Percentiles rank a stretch among this genome's conserved stretches.
Conservation (phyloP, 1,140 invertebrate genomes). For the Stratiolaelaps scimitus region DNA sequence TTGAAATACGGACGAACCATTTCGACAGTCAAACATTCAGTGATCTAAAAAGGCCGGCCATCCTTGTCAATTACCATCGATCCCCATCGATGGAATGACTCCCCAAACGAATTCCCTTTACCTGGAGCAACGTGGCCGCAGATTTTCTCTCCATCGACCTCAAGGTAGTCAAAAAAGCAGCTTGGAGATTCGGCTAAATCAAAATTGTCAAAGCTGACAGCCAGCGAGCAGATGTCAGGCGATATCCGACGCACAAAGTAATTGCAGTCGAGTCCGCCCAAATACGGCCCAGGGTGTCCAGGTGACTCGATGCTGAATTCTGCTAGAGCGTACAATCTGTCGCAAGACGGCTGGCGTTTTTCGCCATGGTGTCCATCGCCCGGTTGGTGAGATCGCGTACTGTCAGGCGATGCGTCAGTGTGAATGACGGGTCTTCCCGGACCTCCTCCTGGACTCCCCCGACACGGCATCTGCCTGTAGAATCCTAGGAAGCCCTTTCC, state of each 20-base stretch:
- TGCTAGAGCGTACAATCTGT: slow-evolving; percentile 33
- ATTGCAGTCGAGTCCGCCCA: slow-evolving; percentile 33
- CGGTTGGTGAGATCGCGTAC: not conserved
- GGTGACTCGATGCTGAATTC: slow-evolving; percentile 35
- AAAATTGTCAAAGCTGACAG: slow-evolving; percentile 35
- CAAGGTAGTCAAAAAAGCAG: slow-evolving; percentile 36
- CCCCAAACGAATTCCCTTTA: too few relatives aligned
- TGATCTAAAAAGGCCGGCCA: too few relatives aligned
- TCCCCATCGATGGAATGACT: too few relatives aligned
- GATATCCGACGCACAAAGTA: slow-evolving; percentile 32
- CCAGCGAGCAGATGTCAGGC: slow-evolving; percentile 34
- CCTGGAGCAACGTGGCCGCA: slow-evolving; percentile 35
- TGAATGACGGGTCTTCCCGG: slow-evolving; percentile 13
- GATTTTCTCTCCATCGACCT: slow-evolving; percentile 35
- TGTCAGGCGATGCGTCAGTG: slow-evolving; percentile 1
- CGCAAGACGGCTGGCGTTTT: slow-evolving; percentile 34
- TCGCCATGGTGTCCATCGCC: not conserved
- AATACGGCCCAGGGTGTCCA: slow-evolving; percentile 36
- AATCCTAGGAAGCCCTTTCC: slow-evolving; percentile 35
- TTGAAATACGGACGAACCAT: too few relatives aligned
- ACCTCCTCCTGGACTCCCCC: slow-evolving; percentile 11
- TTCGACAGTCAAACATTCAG: too few relatives aligned
- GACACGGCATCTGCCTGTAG: slow-evolving; percentile 33
- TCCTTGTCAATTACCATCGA: too few relatives aligned
- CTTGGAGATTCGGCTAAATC: slow-evolving; percentile 34